A percentile compares a stretch with the other conserved stretches of the same genome.
Evolutionary conservation across 1,140 invertebrate species (phyloP).

Genomic region (Pseudomyrmex sp.): DNA sequence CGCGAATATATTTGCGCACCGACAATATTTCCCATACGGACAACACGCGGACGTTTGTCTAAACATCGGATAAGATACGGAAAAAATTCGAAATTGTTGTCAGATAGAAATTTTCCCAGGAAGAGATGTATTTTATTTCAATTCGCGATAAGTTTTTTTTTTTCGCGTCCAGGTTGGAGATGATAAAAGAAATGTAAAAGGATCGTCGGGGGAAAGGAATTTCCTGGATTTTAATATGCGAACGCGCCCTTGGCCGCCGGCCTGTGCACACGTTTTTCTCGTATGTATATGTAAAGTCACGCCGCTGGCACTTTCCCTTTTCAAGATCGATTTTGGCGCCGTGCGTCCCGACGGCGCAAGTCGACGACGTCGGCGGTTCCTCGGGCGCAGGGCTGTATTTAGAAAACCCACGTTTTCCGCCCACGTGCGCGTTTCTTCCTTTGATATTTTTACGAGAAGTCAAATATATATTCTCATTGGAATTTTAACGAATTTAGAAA

Average conservation of each 20-base stretch:
- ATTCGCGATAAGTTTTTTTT: not conserved
- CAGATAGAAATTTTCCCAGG: not conserved
- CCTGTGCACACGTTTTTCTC: slow-evolving; percentile 51
- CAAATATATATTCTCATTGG: not conserved
- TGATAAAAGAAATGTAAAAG: not conserved
- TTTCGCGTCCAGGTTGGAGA: not conserved
- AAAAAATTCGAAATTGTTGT: not conserved
- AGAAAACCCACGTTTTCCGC: not conserved
- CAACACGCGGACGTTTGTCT: too few relatives aligned
- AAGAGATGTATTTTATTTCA: slow-evolving; percentile 5
- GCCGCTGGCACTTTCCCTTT: slow-evolving; percentile 80
- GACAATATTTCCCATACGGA: too few relatives aligned
- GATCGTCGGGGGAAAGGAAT: too few relatives aligned
- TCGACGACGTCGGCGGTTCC: slow-evolving; percentile 70
- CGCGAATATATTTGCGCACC: too few relatives aligned
- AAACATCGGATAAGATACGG: not conserved
- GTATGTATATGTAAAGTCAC: slow-evolving; percentile 55
- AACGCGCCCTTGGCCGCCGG: slow-evolving; percentile 28
- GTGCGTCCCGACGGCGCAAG: slow-evolving; percentile 63
- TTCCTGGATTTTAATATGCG: slow-evolving; percentile 49
- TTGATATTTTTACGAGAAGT: not conserved
- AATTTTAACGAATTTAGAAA: not conserved
- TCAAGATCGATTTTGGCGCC: slow-evolving; percentile 81
- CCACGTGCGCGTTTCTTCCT: not conserved
- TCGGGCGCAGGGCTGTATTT: slow-evolving; percentile 66